Conservation (phyloP, 2,888 invertebrate species). For the Smittia sp. region DNA sequence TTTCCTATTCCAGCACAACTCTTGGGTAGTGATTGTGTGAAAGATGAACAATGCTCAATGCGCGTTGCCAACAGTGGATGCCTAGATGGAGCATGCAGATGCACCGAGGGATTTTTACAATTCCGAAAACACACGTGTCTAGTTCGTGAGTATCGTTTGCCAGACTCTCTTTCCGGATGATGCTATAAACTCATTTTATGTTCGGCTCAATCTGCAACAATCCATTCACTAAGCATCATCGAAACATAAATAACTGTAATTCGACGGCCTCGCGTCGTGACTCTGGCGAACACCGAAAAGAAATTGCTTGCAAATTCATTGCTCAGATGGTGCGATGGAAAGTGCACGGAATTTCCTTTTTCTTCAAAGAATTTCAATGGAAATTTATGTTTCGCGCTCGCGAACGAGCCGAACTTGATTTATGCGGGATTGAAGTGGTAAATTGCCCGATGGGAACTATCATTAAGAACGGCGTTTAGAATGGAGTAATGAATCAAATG, state of each 20-base stretch:
- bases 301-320: not conserved
- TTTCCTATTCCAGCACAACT: constrained; percentile 80
- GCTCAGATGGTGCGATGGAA: not conserved
- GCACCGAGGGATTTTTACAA: constrained; percentile 79
- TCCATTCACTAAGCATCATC: too few species aligned
- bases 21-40: constrained; percentile 77
- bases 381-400: not conserved
- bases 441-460: not conserved
- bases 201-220: too few species aligned
- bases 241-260: too few species aligned
- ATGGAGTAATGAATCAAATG: not conserved
- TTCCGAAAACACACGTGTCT: constrained; percentile 88
- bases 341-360: not conserved
- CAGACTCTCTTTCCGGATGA: too few species aligned
- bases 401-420: not conserved
- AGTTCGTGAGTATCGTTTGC: constrained; percentile 69
- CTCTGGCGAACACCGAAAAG: not conserved
- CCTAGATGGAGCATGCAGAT: constrained; percentile 77
- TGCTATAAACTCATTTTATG: too few species aligned
- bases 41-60: constrained; percentile 80
- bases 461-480: not conserved
- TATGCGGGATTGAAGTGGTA: not conserved
- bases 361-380: not conserved
- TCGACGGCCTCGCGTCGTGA: not conserved
- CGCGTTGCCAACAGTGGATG: constrained; percentile 88